These are phyloP conservation scores for Drosophila mayri DNA, from an alignment of 1,140 invertebrate genomes.

Conservation along the genomic window DNA sequence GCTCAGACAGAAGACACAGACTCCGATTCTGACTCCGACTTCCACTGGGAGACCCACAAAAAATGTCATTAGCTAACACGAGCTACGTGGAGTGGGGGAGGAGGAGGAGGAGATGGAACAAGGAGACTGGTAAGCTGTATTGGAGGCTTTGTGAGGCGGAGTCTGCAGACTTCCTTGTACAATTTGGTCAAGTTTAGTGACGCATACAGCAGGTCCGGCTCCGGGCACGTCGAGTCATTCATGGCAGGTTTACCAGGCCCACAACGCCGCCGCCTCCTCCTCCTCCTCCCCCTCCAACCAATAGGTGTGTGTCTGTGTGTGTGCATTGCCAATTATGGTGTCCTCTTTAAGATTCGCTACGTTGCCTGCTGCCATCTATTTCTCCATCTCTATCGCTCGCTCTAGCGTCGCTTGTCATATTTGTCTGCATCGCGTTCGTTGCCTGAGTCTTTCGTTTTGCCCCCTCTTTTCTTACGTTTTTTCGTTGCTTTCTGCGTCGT, in stretches of 20 bases:
- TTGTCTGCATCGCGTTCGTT: slow-evolving; percentile 78
- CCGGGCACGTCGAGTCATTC: slow-evolving; percentile 63
- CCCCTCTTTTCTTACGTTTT: slow-evolving; percentile 22
- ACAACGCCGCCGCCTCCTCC: background rate
- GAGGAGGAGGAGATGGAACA: background rate
- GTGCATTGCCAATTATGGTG: slow-evolving; percentile 79
- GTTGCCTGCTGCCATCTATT: slow-evolving; percentile 38
- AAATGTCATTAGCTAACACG: slow-evolving; percentile 54
- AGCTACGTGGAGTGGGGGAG: slow-evolving; percentile 4
- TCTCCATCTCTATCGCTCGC: slow-evolving; percentile 43
- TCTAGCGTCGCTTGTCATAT: slow-evolving; percentile 74
- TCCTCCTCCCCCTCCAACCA: background rate
- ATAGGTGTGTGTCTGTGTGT: slow-evolving; percentile 37
- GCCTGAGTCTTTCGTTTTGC: slow-evolving; percentile 73
- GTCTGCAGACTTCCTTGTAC: slow-evolving; percentile 68
- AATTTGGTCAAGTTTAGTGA: slow-evolving; percentile 83
- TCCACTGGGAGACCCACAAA: slow-evolving; percentile 17
- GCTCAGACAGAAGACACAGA: slow-evolving; percentile 19
- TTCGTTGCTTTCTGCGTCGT: slow-evolving; percentile 43
- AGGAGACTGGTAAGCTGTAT: background rate
- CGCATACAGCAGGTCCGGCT: slow-evolving; percentile 77
- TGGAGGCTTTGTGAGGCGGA: slow-evolving; percentile 26
- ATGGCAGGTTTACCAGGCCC: slow-evolving; percentile 39
- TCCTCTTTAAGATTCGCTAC: slow-evolving; percentile 78
- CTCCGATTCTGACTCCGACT: slow-evolving; percentile 6